These are phyloP conservation scores for Cryptocephalus primarius DNA, from an alignment of 2,888 invertebrate species.

Conservation along the genomic window DNA sequence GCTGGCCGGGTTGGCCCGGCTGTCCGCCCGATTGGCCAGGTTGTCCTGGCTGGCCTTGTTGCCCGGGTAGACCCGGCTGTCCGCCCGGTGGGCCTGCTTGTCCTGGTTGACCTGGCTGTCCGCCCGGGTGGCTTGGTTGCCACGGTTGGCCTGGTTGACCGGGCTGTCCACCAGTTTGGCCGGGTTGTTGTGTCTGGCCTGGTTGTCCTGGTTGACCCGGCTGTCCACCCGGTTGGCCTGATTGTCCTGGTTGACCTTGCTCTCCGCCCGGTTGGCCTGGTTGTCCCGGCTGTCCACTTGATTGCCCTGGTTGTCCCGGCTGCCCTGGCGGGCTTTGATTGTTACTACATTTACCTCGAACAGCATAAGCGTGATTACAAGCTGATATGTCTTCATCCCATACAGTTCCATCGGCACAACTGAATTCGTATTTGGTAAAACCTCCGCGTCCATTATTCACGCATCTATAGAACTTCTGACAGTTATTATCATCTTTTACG, in stretches of 20 bases:
- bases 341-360: constrained; percentile 23
- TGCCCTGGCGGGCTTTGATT: constrained; percentile 2
- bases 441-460: constrained; percentile 50
- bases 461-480: constrained; percentile 68
- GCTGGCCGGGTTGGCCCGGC: too few relatives aligned
- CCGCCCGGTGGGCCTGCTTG: not conserved
- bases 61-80: not conserved
- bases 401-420: constrained; percentile 66
- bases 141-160: not conserved
- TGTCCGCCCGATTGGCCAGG: not conserved
- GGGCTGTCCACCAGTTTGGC: constrained; percentile 5
- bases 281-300: not conserved
- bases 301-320: constrained; percentile 1
- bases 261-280: constrained; percentile 5
- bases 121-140: constrained; percentile 1
- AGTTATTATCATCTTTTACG: constrained; percentile 54
- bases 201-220: constrained; percentile 10
- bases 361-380: constrained; percentile 62
- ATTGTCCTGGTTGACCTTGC: constrained; percentile 7
- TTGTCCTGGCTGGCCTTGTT: constrained; percentile 4
- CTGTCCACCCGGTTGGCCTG: constrained; percentile 6
- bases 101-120: not conserved
- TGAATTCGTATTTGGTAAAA: constrained; percentile 58
- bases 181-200: constrained; percentile 10
- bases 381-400: constrained; percentile 59